Evolutionary conservation across 2,888 invertebrate genomes (phyloP).

Genomic region (Petrolisthes cinctipes): DNA sequence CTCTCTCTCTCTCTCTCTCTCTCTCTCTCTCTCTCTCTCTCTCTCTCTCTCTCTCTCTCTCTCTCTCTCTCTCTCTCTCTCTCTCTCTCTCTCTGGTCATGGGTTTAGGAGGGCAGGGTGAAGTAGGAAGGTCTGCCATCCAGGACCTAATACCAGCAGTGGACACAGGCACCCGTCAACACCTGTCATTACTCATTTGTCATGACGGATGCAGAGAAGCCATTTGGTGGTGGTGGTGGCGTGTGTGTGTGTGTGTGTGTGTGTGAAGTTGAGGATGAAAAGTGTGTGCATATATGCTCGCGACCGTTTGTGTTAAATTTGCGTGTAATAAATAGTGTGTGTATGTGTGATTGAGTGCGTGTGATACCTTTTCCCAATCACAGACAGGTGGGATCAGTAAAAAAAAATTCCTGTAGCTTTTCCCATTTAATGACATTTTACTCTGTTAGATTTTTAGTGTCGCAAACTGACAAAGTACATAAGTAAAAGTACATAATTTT

Average conservation of each 20-base stretch:
- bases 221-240: neutral
- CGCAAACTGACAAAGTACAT: too few relatives aligned
- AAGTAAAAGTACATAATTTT: too few relatives aligned
- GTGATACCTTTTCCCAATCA: neutral
- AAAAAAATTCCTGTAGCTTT: neutral
- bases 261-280: neutral
- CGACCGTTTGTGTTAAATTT: neutral
- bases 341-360: neutral
- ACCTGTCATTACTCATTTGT: conserved; percentile 21
- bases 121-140: neutral
- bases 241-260: conserved; percentile 1
- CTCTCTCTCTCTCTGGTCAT: neutral
- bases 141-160: neutral
- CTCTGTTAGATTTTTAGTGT: too few relatives aligned
- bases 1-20: neutral
- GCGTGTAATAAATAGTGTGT: neutral
- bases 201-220: neutral
- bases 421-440: too few relatives aligned
- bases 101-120: neutral
- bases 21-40: conserved; percentile 7
- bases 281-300: neutral
- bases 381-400: neutral
- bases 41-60: conserved; percentile 7
- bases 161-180: neutral
- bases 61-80: conserved; percentile 1